Base-by-base conservation (phyloP, 35 echinoderm and acorn worm species). In the Heliocidaris tuberculata region DNA sequence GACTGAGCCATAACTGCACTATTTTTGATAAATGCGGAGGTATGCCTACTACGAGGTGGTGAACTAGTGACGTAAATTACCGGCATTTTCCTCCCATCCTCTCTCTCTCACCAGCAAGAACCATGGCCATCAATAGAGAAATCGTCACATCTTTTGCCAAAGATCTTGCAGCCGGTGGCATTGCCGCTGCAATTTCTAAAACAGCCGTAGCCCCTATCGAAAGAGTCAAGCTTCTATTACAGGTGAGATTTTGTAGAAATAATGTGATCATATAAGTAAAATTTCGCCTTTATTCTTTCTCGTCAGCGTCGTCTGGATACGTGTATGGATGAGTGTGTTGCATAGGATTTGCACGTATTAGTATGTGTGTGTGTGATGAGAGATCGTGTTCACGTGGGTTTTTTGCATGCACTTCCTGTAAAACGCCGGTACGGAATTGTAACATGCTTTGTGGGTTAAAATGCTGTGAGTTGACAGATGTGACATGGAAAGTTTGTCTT, bases 131-230 rank as follows among this genome's bases (percentile, higher is more conserved):
- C 91, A 50, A 93, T n/a, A 24, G 16, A 15, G 91, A 93, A 93
- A 7, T 93, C 50, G 91, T 93, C 91, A 59, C 24, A 59, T 93
- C 91, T 93, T 96, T 96, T 88, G 61, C 31, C 19, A 96, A 94
- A 88, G 95, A 96, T 96, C 95, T 96, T 96, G 92, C 92, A 49
- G 97, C 95, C 95, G 97, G 97, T 94, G 97, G 97, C 30, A 96
- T 95, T 88, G 94, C 97, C 90, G 97, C 97, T 94, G 97, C 97
- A 50, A 96, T 97, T 85, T 97, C 97, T 86, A 97, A 97, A 95
- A 97, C 97, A 88, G 94, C 95, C 31, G 97, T 97, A 96, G 97
- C 97, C 11, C 97, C 97, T n/a, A 97, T 97, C 78, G 97, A 97
- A 93, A 97, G 97, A 96, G 97, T 97, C 16, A 97, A 97, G 92